Percentiles rank a stretch among this genome's conserved stretches.
Conservation (phyloP, 2,797 vertebrate species). For the Chelmon rostratus region DNA sequence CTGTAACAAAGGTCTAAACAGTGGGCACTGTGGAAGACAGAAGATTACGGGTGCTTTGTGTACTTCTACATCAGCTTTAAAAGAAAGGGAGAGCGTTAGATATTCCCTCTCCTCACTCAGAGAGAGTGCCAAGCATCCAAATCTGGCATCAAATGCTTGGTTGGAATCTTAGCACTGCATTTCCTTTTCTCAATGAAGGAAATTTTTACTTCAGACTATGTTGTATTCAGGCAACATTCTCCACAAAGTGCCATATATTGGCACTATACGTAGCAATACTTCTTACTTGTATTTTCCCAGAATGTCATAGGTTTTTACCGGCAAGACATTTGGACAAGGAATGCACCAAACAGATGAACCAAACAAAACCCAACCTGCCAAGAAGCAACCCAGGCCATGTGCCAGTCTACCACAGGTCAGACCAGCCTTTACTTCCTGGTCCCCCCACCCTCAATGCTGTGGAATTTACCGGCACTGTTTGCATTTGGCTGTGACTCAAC, state of each 20-base stretch:
- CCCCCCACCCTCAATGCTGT: background rate
- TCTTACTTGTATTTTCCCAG: background rate
- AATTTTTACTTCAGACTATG: background rate
- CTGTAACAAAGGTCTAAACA: background rate
- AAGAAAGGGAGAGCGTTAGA: background rate
- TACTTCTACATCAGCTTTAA: background rate
- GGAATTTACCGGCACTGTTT: slow-evolving; percentile 73
- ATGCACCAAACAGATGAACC: background rate
- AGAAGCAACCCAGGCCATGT: slow-evolving; percentile 18
- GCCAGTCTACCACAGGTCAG: slow-evolving; percentile 50
- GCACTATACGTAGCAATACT: background rate
- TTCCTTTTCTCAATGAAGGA: background rate
- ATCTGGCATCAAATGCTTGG: background rate
- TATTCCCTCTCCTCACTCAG: background rate
- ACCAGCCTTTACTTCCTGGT: slow-evolving; percentile 65
- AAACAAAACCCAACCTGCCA: slow-evolving; percentile 4
- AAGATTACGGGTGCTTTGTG: no score
- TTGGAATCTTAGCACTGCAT: background rate
- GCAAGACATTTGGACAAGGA: slow-evolving; percentile 6
- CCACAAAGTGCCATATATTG: background rate
- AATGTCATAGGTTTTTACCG: background rate
- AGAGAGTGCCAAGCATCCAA: background rate
- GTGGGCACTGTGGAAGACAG: background rate
- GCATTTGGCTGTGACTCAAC: slow-evolving; percentile 57
- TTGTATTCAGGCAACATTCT: background rate